A percentile compares a stretch with the other conserved stretches of the same genome.
Evolutionary conservation across 92 coral and sea anemone species (phyloP).

Genomic region (Heteractis magnifica): DNA sequence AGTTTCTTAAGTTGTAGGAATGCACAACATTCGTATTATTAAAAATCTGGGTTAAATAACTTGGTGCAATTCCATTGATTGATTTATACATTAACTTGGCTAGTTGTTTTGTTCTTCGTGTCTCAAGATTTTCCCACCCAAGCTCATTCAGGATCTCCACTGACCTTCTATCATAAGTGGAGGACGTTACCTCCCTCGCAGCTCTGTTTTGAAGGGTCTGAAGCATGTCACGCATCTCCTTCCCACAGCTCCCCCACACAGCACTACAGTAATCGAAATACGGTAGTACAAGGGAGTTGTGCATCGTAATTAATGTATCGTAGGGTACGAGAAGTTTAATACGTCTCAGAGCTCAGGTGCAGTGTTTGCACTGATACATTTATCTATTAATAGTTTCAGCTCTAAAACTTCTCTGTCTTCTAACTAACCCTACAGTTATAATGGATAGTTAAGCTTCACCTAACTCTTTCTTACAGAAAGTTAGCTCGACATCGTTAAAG

Average conservation of each 20-base stretch:
- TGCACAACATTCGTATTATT: too few species aligned
- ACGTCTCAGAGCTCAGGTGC: too few species aligned
- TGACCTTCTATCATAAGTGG: conserved; percentile 11
- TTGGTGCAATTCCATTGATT: conserved; percentile 1
- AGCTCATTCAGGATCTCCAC: conserved; percentile 29
- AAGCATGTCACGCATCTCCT: too few species aligned
- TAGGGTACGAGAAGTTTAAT: background rate
- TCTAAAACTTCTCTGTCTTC: background rate
- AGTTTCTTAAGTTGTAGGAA: too few species aligned
- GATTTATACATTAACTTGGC: conserved; percentile 22
- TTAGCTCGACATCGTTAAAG: conserved; percentile 9
- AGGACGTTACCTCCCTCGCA: conserved; percentile 31
- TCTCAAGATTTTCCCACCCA: conserved; percentile 37
- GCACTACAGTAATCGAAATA: conserved; percentile 22
- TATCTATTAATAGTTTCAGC: too few species aligned
- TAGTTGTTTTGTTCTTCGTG: conserved; percentile 16
- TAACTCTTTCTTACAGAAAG: conserved; percentile 31
- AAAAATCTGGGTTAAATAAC: background rate
- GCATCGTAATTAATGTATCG: background rate
- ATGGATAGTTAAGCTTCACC: background rate
- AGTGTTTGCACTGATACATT: too few species aligned
- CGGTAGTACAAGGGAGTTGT: background rate
- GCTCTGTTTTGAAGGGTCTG: background rate
- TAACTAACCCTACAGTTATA: background rate
- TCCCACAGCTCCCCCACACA: conserved; percentile 9